A percentile compares a stretch with the other conserved stretches of the same genome.
phyloP scores from a whole-genome alignment of 2,113 vertebrate genomes.

The Esox niger region DNA sequence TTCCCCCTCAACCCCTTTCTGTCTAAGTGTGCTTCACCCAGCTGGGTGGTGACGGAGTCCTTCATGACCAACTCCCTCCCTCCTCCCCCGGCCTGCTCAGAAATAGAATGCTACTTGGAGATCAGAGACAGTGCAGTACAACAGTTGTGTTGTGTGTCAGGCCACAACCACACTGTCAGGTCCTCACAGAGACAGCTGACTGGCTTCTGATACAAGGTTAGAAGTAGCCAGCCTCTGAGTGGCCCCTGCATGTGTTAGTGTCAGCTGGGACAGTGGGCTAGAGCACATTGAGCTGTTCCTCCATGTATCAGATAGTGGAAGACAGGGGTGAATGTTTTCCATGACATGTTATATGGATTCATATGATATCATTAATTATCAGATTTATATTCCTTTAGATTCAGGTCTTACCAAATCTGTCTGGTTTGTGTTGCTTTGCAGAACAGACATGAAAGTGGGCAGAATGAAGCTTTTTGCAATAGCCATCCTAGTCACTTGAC shows the following conservation, averaged over 20 bases:
- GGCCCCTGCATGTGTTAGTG: neutral
- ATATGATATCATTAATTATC: no score
- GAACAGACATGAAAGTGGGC: no score
- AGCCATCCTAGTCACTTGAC: no score
- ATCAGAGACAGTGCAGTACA: neutral
- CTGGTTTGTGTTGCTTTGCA: no score
- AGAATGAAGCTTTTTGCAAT: no score
- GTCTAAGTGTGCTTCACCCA: constrained; percentile 44
- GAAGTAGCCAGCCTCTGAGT: neutral
- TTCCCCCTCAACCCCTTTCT: no score
- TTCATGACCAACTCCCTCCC: constrained; percentile 36
- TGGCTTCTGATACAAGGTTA: neutral
- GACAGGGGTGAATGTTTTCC: neutral
- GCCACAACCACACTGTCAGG: no score
- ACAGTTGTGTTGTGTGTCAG: neutral
- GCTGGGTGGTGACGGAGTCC: constrained; percentile 32
- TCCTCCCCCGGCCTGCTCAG: neutral
- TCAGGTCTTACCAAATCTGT: no score
- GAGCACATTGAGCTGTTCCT: neutral
- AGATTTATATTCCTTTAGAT: no score
- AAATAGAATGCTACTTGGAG: no score
- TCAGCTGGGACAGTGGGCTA: neutral
- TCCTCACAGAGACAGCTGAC: neutral
- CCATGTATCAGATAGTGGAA: neutral
- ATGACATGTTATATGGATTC: no score